A percentile compares a stretch with the other conserved stretches of the same genome.
Evolutionary conservation across 1,140 invertebrate species (phyloP).

Genomic region (Macrocentrus cingulum): DNA sequence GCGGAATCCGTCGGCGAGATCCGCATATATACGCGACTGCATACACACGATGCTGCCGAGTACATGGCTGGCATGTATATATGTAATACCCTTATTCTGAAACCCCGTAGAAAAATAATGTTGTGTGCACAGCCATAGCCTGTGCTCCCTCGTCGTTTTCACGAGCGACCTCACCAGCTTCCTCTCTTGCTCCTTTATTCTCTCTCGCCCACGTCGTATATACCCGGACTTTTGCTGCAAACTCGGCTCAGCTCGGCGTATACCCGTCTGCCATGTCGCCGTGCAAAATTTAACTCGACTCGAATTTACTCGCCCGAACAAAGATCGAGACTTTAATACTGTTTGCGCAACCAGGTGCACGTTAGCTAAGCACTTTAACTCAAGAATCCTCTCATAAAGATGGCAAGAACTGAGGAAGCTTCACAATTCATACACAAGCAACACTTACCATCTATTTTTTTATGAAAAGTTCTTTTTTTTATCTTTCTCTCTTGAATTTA

Average conservation of each 20-base stretch:
- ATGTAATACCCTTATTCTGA: constrained; percentile 24
- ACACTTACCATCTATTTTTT: too few species aligned
- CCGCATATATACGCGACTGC: neutral
- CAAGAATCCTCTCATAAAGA: too few species aligned
- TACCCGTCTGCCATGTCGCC: too few species aligned
- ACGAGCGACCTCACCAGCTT: too few species aligned
- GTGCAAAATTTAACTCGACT: neutral
- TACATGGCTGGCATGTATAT: neutral
- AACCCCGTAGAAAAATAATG: constrained; percentile 47
- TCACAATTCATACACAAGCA: too few species aligned
- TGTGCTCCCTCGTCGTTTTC: neutral
- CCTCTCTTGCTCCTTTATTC: too few species aligned
- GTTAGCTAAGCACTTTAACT: neutral
- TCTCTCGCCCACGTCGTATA: too few species aligned
- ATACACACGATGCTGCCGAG: constrained; percentile 4
- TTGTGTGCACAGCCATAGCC: constrained; percentile 42
- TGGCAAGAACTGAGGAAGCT: too few species aligned
- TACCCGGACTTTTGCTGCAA: too few species aligned
- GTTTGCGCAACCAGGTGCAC: constrained; percentile 31
- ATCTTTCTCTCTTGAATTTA: too few species aligned
- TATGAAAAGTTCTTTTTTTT: too few species aligned
- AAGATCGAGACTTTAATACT: constrained; percentile 45
- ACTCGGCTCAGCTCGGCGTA: too few species aligned
- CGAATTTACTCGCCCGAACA: constrained; percentile 40
- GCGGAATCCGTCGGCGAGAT: constrained; percentile 13